Base-by-base conservation (phyloP, 2,797 vertebrate genomes). In the Aulostomus chinensis region DNA sequence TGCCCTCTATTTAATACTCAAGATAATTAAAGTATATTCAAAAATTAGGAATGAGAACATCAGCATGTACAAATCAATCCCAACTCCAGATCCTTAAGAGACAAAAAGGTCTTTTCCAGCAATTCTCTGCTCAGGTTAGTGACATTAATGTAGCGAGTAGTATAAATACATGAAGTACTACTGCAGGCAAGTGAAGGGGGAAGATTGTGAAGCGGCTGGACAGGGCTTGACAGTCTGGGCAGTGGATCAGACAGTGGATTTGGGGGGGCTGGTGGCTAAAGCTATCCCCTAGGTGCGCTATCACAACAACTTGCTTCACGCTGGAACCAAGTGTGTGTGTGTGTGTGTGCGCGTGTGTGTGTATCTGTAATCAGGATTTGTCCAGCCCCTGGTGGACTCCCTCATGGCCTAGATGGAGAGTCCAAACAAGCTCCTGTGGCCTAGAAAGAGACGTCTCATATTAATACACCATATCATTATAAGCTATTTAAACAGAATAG, bases 231-330 rank as follows among this genome's bases (percentile, higher is more conserved):
- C 73, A 66, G 77, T 78, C 84, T 83, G 86, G 89, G 89, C 89
- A 90, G 79, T 72, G 84, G 87, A 91, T 90, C 89, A 90, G 82
- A 87, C 84, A 73, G 79, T 81, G 77, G 83, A 86, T 88, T 88
- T 82, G 73, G 67, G 76, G 75, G 45, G 66, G 69, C 73, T 78
- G 68, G 73, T 81, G 77, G 80, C 72, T 73, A 58, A 77, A 80
- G 80, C 78, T 67, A 59, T 86, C 81, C 86, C 81, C 80, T 43
- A 75, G 85, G 84, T 86, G 62, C 66, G 47, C 69, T 14, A 58
- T 78, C 68, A 68, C 69, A 80, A 56, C 64, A 63, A 80, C 73
- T 83, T 71, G 68, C 73, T 62, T 73, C 67, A 58, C 26, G 49
- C 57, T 73, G 70, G 59, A 79, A 71, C 61, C 58, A 11, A 59